Conservation (phyloP, 1,140 invertebrate species). For the Drosophila navojoa region DNA sequence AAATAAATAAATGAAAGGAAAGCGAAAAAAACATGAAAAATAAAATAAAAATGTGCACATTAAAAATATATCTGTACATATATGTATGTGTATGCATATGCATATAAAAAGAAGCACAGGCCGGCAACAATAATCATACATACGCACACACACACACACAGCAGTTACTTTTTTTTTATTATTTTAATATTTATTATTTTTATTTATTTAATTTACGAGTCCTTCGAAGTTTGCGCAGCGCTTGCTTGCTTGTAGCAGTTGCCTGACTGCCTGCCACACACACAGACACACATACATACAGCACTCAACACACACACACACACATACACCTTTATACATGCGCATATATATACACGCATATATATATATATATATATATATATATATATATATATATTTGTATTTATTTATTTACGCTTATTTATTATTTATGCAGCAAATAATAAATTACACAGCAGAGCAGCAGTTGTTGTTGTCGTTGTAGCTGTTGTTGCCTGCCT, state of each 20-base stretch:
- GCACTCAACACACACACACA: neutral
- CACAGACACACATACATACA: slow-evolving; percentile 21
- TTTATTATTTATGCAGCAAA: slow-evolving; percentile 82
- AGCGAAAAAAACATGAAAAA: neutral
- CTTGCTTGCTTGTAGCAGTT: slow-evolving; percentile 5
- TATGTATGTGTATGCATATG: slow-evolving; percentile 11
- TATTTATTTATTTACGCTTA: slow-evolving; percentile 83
- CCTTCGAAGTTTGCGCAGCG: slow-evolving; percentile 50
- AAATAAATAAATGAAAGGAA: slow-evolving; percentile 10
- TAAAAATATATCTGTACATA: slow-evolving; percentile 35
- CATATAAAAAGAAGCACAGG: neutral
- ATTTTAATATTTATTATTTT: slow-evolving; percentile 67
- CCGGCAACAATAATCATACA: neutral
- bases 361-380: slow-evolving; percentile 17
- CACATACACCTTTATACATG: neutral
- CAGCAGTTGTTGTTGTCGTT: slow-evolving; percentile 32
- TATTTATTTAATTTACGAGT: slow-evolving; percentile 65
- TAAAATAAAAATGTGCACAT: slow-evolving; percentile 29
- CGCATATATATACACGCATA: slow-evolving; percentile 39
- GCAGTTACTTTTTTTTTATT: slow-evolving; percentile 29
- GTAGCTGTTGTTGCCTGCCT: slow-evolving; percentile 15
- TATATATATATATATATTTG: slow-evolving; percentile 65
- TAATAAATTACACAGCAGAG: slow-evolving; percentile 77
- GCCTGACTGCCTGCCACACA: neutral
- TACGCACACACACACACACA: slow-evolving; percentile 23